Conservation (phyloP, 2,797 vertebrate species). For the Dermochelys coriacea region DNA sequence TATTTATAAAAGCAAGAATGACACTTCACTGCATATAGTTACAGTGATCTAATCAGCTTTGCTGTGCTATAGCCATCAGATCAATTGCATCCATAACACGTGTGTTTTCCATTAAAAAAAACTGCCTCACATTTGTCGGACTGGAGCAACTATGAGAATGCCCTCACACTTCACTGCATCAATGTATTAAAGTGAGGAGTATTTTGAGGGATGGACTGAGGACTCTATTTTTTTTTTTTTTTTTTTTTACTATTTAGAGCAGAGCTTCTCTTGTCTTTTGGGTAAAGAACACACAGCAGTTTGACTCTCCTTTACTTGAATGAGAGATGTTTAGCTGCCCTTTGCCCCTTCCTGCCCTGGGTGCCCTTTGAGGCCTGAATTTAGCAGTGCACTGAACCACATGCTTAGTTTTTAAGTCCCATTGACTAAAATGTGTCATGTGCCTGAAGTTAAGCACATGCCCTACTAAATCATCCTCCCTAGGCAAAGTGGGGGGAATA, state of each 20-base stretch:
- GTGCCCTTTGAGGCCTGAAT: background rate
- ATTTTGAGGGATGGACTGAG: background rate
- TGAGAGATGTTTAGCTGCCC: background rate
- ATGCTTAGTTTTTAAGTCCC: background rate
- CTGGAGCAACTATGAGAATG: background rate
- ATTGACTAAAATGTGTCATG: background rate
- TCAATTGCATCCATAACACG: background rate
- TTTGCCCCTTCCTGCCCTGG: background rate
- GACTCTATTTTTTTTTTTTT: background rate
- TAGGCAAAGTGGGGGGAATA: no score
- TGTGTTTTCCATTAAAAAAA: background rate
- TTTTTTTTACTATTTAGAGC: background rate
- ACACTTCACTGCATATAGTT: background rate
- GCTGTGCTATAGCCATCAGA: background rate
- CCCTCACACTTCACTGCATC: background rate
- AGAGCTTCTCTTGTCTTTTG: background rate
- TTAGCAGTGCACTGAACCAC: background rate
- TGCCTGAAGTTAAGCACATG: rapidly evolving
- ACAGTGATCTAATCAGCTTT: background rate
- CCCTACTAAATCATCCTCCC: background rate
- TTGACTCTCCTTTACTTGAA: background rate
- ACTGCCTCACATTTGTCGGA: rapidly evolving
- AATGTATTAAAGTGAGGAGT: background rate
- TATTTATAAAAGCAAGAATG: constrained; percentile 53
- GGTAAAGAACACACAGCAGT: background rate